These are phyloP conservation scores for Ariopsis seemanni DNA, from an alignment of 2,113 vertebrate genomes.

Conservation along the genomic window DNA sequence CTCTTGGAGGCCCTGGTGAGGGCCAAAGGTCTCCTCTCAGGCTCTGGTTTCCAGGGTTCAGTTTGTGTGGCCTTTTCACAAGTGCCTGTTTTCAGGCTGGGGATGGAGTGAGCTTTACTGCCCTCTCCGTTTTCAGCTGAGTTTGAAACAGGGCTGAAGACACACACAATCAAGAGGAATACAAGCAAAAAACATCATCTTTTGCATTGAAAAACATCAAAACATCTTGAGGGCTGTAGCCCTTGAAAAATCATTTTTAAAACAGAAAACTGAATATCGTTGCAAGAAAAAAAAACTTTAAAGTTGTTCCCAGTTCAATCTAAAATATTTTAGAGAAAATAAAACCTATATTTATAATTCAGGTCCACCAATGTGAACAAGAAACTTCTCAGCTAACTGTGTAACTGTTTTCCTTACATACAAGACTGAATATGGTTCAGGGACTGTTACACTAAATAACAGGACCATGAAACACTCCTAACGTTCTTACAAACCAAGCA, in stretches of 20 bases:
- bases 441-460: background rate
- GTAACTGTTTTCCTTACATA: background rate
- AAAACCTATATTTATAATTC: background rate
- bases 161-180: conserved; percentile 39
- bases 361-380: background rate
- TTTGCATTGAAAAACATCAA: background rate
- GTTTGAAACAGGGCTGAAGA: conserved; percentile 64
- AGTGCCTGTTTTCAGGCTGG: conserved; percentile 50
- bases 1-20: conserved; percentile 53
- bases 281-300: background rate
- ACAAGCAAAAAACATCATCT: conserved; percentile 11
- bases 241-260: background rate
- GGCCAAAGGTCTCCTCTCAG: conserved; percentile 46
- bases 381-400: background rate
- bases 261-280: background rate
- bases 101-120: conserved; percentile 47
- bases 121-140: conserved; percentile 62
- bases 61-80: conserved; percentile 72
- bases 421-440: background rate
- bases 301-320: background rate
- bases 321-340: background rate
- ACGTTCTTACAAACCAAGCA: background rate
- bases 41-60: conserved; percentile 47
- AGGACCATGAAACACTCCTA: background rate
- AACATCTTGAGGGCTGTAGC: background rate